phyloP scores from a whole-genome alignment of 2,888 invertebrate species.

The Drosophila multiciliata region DNA sequence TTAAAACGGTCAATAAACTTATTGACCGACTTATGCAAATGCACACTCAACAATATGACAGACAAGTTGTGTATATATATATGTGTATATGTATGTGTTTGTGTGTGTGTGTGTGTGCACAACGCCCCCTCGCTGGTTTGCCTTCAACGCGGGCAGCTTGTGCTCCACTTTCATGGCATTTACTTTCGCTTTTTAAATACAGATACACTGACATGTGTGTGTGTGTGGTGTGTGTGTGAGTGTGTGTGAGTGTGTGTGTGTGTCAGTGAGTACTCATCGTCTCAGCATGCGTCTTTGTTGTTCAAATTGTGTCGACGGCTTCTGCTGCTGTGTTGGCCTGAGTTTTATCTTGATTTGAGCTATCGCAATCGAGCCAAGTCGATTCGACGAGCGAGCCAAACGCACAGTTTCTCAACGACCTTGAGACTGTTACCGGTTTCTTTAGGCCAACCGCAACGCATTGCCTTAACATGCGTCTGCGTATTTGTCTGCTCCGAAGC shows the following conservation, averaged over 20 bases:
- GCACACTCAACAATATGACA: conserved; percentile 13
- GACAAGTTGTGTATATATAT: conserved; percentile 8
- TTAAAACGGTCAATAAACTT: conserved; percentile 77
- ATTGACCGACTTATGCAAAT: conserved; percentile 69
- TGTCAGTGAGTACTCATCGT: conserved; percentile 42
- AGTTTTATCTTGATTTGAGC: conserved; percentile 66
- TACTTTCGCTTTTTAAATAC: conserved; percentile 74
- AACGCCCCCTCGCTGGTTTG: conserved; percentile 70
- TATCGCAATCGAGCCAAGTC: conserved; percentile 54
- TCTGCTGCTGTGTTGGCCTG: conserved; percentile 40
- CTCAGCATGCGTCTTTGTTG: conserved; percentile 35
- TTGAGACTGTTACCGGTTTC: conserved; percentile 78
- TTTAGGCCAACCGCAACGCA: conserved; percentile 38
- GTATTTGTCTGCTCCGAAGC: conserved; percentile 9
- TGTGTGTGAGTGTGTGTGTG: conserved; percentile 12
- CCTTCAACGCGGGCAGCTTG: conserved; percentile 63
- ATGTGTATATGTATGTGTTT: not conserved
- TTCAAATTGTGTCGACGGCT: conserved; percentile 51
- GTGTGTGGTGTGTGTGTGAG: conserved; percentile 1
- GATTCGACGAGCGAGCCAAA: conserved; percentile 37
- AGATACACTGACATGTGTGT: not conserved
- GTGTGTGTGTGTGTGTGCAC: conserved; percentile 11
- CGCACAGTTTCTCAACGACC: conserved; percentile 69
- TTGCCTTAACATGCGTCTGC: conserved; percentile 16
- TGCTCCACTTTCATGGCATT: conserved; percentile 74